These are phyloP conservation scores for Samia ricini DNA, from an alignment of 1,140 invertebrate species.

Conservation along the genomic window DNA sequence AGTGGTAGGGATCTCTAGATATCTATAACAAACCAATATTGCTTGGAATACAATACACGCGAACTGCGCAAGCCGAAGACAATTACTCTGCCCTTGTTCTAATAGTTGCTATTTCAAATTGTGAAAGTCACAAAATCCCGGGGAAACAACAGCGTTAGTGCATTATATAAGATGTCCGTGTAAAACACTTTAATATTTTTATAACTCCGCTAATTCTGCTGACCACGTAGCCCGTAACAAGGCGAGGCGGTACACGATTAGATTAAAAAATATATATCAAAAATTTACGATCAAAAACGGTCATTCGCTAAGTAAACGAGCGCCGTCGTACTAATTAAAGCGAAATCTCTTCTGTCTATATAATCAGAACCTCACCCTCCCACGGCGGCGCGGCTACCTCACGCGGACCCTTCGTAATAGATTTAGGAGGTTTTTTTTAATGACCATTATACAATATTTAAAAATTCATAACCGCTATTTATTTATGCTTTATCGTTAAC, in stretches of 20 bases:
- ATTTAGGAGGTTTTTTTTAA: not conserved
- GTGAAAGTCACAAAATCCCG: too few species aligned
- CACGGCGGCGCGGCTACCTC: not conserved
- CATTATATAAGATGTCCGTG: too few species aligned
- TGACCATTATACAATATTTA: not conserved
- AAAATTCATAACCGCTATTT: not conserved
- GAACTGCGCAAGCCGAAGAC: too few species aligned
- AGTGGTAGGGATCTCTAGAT: too few species aligned
- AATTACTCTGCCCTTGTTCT: too few species aligned
- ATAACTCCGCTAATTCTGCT: not conserved
- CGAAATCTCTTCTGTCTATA: slow-evolving; percentile 3
- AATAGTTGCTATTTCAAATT: too few species aligned
- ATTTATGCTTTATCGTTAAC: not conserved
- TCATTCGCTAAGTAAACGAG: slow-evolving; percentile 3
- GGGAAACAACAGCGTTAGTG: too few species aligned
- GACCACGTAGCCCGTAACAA: too few species aligned
- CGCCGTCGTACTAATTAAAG: not conserved
- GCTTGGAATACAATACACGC: too few species aligned
- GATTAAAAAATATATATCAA: not conserved
- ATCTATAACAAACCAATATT: too few species aligned
- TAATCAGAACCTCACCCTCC: not conserved
- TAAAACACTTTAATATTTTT: too few species aligned
- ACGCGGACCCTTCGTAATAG: not conserved
- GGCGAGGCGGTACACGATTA: too few species aligned
- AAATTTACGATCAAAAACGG: not conserved